A percentile compares a stretch with the other conserved stretches of the same genome.
Evolutionary conservation across 2,888 invertebrate species (phyloP).

Genomic region (Ophion ellenae): DNA sequence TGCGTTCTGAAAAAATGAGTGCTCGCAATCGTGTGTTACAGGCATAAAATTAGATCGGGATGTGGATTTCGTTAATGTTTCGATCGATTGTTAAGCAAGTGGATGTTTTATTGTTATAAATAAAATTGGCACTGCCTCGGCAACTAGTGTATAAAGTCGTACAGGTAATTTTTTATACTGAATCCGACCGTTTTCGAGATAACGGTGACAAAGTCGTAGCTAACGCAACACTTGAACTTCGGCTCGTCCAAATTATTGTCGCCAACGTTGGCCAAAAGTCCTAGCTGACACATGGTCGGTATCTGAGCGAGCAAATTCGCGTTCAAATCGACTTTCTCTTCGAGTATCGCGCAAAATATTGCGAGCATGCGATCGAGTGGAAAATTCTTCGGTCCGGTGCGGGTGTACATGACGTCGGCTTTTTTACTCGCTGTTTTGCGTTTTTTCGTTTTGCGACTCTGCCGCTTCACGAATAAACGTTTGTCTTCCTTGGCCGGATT

Average conservation of each 20-base stretch:
- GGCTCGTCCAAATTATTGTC: slow-evolving; percentile 91
- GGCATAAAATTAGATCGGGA: slow-evolving; percentile 22
- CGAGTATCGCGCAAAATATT: slow-evolving; percentile 95
- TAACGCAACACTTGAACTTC: slow-evolving; percentile 94
- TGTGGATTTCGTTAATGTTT: slow-evolving; percentile 23
- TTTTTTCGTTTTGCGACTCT: slow-evolving; percentile 90
- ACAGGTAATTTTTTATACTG: slow-evolving; percentile 90
- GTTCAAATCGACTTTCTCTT: slow-evolving; percentile 93
- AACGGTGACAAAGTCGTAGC: slow-evolving; percentile 91
- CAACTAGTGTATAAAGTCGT: slow-evolving; percentile 86
- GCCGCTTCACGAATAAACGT: slow-evolving; percentile 92
- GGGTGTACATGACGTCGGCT: slow-evolving; percentile 86
- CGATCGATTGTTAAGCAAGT: not conserved
- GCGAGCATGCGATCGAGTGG: slow-evolving; percentile 92
- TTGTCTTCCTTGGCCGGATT: slow-evolving; percentile 96
- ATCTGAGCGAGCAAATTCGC: slow-evolving; percentile 95
- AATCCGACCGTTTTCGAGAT: slow-evolving; percentile 92
- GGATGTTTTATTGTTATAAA: slow-evolving; percentile 37
- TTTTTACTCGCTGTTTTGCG: slow-evolving; percentile 82
- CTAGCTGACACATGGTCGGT: slow-evolving; percentile 93
- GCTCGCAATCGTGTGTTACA: not conserved
- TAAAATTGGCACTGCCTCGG: slow-evolving; percentile 47
- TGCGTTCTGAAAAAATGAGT: too few species aligned
- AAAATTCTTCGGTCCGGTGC: slow-evolving; percentile 93
- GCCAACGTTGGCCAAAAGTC: slow-evolving; percentile 89